Percentiles rank a stretch among this genome's conserved stretches.
These are phyloP conservation scores for Papilio polytes DNA, from an alignment of 1,140 invertebrate genomes.

Conservation along the genomic window DNA sequence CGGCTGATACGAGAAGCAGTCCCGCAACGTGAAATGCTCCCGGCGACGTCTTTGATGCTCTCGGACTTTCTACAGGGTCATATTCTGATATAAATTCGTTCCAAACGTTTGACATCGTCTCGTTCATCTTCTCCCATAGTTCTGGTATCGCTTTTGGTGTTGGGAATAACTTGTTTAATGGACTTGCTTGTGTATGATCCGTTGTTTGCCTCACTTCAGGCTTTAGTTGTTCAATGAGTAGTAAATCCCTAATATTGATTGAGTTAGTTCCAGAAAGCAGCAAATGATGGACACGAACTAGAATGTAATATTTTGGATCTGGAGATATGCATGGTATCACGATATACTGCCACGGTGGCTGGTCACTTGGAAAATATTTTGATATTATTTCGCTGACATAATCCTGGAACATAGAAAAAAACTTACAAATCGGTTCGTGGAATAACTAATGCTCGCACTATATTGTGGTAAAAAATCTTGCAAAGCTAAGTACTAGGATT, in stretches of 20 bases:
- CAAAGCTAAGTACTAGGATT: background rate
- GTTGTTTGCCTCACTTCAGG: conserved; percentile 63
- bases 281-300: conserved; percentile 90
- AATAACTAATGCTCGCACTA: background rate
- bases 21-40: conserved; percentile 85
- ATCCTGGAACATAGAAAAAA: conserved; percentile 84
- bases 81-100: conserved; percentile 91
- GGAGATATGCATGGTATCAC: conserved; percentile 86
- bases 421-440: background rate
- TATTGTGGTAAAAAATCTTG: background rate
- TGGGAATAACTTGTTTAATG: conserved; percentile 85
- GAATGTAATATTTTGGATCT: conserved; percentile 88
- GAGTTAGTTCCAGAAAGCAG: conserved; percentile 88
- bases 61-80: conserved; percentile 89
- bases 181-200: conserved; percentile 71
- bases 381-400: conserved; percentile 91
- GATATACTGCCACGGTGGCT: conserved; percentile 92
- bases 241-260: conserved; percentile 89
- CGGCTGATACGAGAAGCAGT: conserved; percentile 84
- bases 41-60: conserved; percentile 86
- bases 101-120: conserved; percentile 90
- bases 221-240: conserved; percentile 86
- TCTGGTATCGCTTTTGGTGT: conserved; percentile 87
- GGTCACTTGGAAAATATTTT: conserved; percentile 88
- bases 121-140: conserved; percentile 87